Evolutionary conservation across 2,113 vertebrate genomes (phyloP), one percentile per base, ranked within the genome.

Genomic region (Ammodytes dubius): DNA sequence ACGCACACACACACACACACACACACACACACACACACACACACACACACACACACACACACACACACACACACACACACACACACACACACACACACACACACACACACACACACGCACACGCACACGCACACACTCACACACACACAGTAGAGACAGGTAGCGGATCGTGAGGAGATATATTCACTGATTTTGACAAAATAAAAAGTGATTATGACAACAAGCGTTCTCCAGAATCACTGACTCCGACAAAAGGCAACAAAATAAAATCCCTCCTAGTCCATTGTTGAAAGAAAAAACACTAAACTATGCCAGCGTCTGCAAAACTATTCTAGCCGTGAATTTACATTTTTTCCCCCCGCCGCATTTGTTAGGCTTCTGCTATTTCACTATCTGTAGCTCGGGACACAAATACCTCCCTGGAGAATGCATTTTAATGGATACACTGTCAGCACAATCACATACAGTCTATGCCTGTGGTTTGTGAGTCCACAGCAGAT

Each of bases 381-480:
- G 17, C 27, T 66, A 71, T 72, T 52, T 58, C 15, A 52, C 53
- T 17, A 54, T 59, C 59, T 49, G 27, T 27, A 50, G 40, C 27
- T 27, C 1, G 6, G 11, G 12, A 63, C 45, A 54, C 40, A 82
- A 65, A 65, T 76, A 57, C 46, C 8, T 68, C 11, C 17, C 27
- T 15, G 50, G 60, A 56, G 83, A 63, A 70, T 42, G 47, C 11
- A 53, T 76, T 76, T 59, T 17, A 52, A 13, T 73, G 15, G 27
- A 71, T 43, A 35, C 35, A 78, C 67, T 86, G 77, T 56, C 70
- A 85, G 63, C 60, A 37, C 68, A 79, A 70, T 79, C 61, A 40
- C 65, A 85, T 58, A 63, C 49, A 67, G 46, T 88, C 46, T 74
- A 71, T 67, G 52, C 61, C 47, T 87, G 82, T 70, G 75, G 86